Evolutionary conservation across 2,113 vertebrate genomes (phyloP).

Genomic region (Menidia beryllina): DNA sequence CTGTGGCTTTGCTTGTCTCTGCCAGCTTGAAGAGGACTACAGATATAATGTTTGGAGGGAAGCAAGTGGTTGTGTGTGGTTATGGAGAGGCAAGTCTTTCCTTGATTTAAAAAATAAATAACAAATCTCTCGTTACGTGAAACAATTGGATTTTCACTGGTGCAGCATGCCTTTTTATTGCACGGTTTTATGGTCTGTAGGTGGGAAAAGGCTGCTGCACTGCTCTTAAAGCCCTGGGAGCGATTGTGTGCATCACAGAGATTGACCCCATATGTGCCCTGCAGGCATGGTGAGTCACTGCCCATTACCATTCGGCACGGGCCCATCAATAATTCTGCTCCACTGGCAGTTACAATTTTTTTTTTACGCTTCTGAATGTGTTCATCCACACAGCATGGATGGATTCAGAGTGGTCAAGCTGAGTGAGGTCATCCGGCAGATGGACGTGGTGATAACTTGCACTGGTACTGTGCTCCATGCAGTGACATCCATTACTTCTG

Average conservation of each 20-base stretch:
- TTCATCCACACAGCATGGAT: slow-evolving; percentile 89
- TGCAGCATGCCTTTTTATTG: slow-evolving; percentile 3
- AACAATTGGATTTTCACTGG: neutral
- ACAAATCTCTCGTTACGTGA: neutral
- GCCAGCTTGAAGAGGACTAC: slow-evolving; percentile 96
- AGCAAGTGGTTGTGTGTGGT: slow-evolving; percentile 97
- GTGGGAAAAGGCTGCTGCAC: slow-evolving; percentile 98
- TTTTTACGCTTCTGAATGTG: neutral
- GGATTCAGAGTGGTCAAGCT: slow-evolving; percentile 98
- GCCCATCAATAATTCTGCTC: neutral
- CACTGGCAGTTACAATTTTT: neutral
- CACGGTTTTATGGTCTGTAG: slow-evolving; percentile 68
- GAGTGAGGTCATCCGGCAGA: slow-evolving; percentile 96
- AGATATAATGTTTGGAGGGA: slow-evolving; percentile 99
- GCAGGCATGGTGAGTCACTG: slow-evolving; percentile 91
- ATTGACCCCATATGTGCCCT: slow-evolving; percentile 98
- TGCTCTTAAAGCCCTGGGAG: slow-evolving; percentile 95
- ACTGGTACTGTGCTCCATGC: slow-evolving; percentile 85
- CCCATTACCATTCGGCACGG: slow-evolving; percentile 7
- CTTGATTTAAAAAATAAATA: slow-evolving; percentile 4
- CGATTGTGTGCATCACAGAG: slow-evolving; percentile 96
- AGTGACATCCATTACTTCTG: slow-evolving; percentile 46
- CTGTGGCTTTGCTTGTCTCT: slow-evolving; percentile 37
- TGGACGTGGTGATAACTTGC: slow-evolving; percentile 98
- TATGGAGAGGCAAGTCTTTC: slow-evolving; percentile 93